Percentiles rank a stretch among this genome's conserved stretches.
Evolutionary conservation across 2,888 invertebrate species (phyloP).

Genomic region (Palloptera scutellata): DNA sequence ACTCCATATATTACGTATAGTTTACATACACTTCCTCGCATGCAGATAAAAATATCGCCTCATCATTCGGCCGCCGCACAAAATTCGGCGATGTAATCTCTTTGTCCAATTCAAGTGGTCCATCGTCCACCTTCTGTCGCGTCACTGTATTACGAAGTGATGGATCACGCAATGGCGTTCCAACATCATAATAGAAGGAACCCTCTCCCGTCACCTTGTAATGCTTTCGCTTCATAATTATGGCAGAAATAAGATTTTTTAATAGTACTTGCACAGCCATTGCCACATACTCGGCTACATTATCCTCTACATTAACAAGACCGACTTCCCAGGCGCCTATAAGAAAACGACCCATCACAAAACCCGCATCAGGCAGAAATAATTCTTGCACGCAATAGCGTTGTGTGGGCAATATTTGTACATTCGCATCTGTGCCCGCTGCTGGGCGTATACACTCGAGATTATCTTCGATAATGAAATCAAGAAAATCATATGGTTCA

Average conservation of each 20-base stretch:
- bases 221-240: slow-evolving; percentile 82
- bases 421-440: slow-evolving; percentile 50
- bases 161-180: slow-evolving; percentile 80
- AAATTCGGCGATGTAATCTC: slow-evolving; percentile 73
- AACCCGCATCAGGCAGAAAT: slow-evolving; percentile 83
- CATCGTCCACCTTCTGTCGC: slow-evolving; percentile 71
- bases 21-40: slow-evolving; percentile 68
- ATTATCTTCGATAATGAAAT: slow-evolving; percentile 68
- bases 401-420: slow-evolving; percentile 59
- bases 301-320: slow-evolving; percentile 83
- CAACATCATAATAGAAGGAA: slow-evolving; percentile 81
- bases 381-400: slow-evolving; percentile 76
- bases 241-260: slow-evolving; percentile 81
- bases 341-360: slow-evolving; percentile 83
- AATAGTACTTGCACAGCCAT: slow-evolving; percentile 82
- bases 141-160: slow-evolving; percentile 79
- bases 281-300: slow-evolving; percentile 82
- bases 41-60: slow-evolving; percentile 78
- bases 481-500: slow-evolving; percentile 70
- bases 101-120: slow-evolving; percentile 69
- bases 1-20: background rate
- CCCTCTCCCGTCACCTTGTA: slow-evolving; percentile 76
- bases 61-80: slow-evolving; percentile 77
- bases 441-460: slow-evolving; percentile 55
- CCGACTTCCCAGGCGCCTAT: slow-evolving; percentile 90